Evolutionary conservation across 2,113 vertebrate species (phyloP), one percentile per base, ranked within the genome.

Genomic region (Antechinus flavipes): DNA sequence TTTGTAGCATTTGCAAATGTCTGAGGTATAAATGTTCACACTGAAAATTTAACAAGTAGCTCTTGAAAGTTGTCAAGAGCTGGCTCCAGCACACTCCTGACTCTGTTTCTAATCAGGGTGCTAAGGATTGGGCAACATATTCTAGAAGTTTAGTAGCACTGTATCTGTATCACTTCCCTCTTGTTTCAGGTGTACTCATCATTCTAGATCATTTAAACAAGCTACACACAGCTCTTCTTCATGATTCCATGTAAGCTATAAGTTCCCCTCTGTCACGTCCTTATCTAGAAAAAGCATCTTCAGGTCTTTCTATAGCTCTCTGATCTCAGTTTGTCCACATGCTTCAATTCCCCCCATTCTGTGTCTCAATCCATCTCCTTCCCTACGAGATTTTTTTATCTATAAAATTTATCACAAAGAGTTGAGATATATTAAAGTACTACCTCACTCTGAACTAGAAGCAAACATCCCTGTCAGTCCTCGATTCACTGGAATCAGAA

Each of bases 391-490:
- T 84, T 84, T 84, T 84, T 84, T 84, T 35, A 42, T n/a, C n/a
- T 84, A 84, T 84, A 84, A 84, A 84, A 42, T 84, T 84, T 84
- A 5, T n/a, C n/a, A 25, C 26, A 49, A 91, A 56, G 14, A 90
- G 14, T 90, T 58, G 35, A 95, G 91, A 58, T 42, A 54, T 23
- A 35, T 0, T 12, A 27, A 58, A 54, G 35, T 35, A 2, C 8
- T 8, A 89, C n/a, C 76, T 26, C 2, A n/a, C 35, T 49, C 52
- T 27, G 42, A 11, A 58, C 24, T 8, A 2, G 26, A 24, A 2
- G 9, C 12, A 30, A n/a, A 11, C 12, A 14, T 46, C 19, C 0
- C 0, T 9, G 52, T 25, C 5, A n/a, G 22, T 6, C 76, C 52
- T 52, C 6, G 0, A 42, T 16, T 91, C 89, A 10, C 9, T 76